Evolutionary conservation across 2,797 vertebrate genomes (phyloP).

Genomic region (Silurus lanzhouensis): DNA sequence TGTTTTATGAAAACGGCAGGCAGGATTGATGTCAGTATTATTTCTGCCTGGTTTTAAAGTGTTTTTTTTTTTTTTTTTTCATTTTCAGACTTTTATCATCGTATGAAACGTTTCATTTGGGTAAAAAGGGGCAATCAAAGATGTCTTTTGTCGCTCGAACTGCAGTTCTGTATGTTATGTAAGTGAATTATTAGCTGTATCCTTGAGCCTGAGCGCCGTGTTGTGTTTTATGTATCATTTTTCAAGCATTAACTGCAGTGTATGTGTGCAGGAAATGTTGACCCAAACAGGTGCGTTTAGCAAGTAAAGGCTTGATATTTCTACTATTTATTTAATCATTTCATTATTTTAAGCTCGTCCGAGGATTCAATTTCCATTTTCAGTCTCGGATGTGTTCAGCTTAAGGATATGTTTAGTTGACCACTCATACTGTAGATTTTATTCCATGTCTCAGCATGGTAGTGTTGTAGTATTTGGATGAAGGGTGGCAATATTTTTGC

Average conservation of each 20-base stretch:
- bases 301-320: not conserved
- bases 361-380: not conserved
- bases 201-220: not conserved
- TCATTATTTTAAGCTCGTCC: no score
- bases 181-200: not conserved
- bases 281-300: not conserved
- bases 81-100: not conserved
- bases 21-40: no score
- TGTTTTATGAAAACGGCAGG: not conserved
- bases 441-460: no score
- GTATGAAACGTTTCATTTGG: not conserved
- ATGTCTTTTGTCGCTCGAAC: not conserved
- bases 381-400: no score
- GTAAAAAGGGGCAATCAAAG: not conserved
- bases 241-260: not conserved
- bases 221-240: no score
- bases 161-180: no score
- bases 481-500: not conserved
- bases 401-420: no score
- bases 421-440: no score
- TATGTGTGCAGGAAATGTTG: not conserved
- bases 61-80: not conserved
- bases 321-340: not conserved
- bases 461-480: not conserved
- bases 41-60: not conserved